Base-by-base conservation (phyloP, 37 sponge, comb jelly and placozoan species). In the Amphimedon queenslandica region DNA sequence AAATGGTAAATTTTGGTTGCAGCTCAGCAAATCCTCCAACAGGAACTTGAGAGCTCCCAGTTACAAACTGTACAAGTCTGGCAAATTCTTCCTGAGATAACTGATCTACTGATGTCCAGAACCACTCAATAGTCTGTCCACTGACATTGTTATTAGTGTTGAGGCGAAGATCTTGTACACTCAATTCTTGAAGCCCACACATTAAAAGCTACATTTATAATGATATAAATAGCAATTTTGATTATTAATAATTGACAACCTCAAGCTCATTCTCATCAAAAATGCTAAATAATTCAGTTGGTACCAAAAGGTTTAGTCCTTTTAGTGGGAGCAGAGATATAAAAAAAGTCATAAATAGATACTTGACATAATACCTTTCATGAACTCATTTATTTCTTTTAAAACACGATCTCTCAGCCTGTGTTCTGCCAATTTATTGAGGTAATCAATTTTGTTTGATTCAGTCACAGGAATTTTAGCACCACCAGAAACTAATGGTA, bases 211-310 rank as follows among this genome's bases (percentile, higher is more conserved):
- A 40, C n/a, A n/a, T n/a, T n/a, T n/a, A n/a, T n/a, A n/a, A n/a
- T n/a, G n/a, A n/a, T n/a, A n/a, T n/a, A n/a, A n/a, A n/a, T n/a
- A n/a, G n/a, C n/a, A n/a, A n/a, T n/a, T n/a, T n/a, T n/a, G n/a
- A n/a, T n/a, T n/a, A n/a, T n/a, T n/a, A n/a, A n/a, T n/a, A n/a
- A n/a, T n/a, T n/a, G n/a, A n/a, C n/a, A n/a, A 96, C 94, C 93
- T 96, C 97, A 30, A 96, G 64, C 77, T 96, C 97, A 80, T 90
- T 90, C 53, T 96, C 97, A 90, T 93, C 94, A 90, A 96, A 96
- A 20, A 96, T 87, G 23, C 81, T 67, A 29, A 96, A 53, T 29
- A 96, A 42, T 30, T 76, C 67, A 28, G 88, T 89, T 3, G 97
- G 94, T 24, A 96, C 60, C 25, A 96, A 64, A 1, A 87, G 88